Conservation (phyloP, 2,113 vertebrate species). For the Meles meles region DNA sequence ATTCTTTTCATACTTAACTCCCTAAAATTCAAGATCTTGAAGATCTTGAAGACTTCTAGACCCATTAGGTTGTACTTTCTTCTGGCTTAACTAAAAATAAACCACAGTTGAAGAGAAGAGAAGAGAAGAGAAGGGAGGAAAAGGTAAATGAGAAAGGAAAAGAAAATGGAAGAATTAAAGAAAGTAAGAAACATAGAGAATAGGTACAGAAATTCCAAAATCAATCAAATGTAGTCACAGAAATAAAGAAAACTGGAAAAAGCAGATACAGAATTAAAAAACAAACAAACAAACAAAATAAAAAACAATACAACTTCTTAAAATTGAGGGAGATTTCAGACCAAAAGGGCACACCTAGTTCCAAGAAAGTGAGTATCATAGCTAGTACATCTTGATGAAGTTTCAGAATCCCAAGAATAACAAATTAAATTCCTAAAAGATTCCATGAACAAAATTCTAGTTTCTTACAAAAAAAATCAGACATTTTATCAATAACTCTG, state of each 20-base stretch:
- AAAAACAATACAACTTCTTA: background rate
- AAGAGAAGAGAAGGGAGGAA: background rate
- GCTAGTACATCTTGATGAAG: background rate
- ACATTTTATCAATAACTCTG: background rate
- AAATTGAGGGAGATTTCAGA: background rate
- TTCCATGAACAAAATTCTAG: background rate
- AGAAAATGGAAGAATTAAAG: background rate
- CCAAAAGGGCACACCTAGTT: background rate
- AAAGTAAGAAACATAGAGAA: background rate
- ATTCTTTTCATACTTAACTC: constrained; percentile 95
- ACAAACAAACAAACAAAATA: background rate
- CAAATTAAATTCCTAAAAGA: background rate
- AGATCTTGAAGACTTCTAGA: constrained; percentile 96
- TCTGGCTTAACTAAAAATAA: constrained; percentile 99
- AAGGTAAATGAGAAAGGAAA: background rate
- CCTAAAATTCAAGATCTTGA: constrained; percentile 86
- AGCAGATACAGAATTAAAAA: background rate
- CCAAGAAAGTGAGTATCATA: background rate
- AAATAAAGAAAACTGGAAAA: background rate
- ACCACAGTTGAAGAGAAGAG: constrained; percentile 95
- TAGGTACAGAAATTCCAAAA: background rate
- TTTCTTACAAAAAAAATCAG: background rate
- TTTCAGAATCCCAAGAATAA: background rate
- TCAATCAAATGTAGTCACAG: background rate
- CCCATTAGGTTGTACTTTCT: constrained; percentile 99